These are phyloP conservation scores for Drosophila athabasca DNA, from an alignment of 1,140 invertebrate species.

Conservation along the genomic window DNA sequence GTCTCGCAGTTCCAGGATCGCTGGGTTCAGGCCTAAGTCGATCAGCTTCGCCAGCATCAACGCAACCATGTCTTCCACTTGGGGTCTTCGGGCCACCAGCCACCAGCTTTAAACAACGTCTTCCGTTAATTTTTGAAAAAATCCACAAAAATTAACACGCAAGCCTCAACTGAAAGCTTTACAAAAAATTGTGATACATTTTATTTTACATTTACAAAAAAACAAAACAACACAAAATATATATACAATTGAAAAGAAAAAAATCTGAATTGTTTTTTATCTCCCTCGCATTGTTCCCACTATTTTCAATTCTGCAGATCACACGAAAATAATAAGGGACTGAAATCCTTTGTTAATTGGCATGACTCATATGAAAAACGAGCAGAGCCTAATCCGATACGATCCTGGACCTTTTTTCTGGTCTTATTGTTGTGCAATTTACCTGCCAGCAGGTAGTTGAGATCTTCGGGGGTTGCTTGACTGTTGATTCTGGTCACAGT, in stretches of 20 bases:
- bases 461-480: constrained; percentile 52
- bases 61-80: constrained; percentile 65
- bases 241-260: constrained; percentile 67
- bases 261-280: constrained; percentile 8
- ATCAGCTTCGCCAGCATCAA: not conserved
- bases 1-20: constrained; percentile 82
- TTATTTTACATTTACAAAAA: constrained; percentile 52
- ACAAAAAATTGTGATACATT: constrained; percentile 82
- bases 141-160: constrained; percentile 65
- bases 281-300: constrained; percentile 8
- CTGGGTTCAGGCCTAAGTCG: constrained; percentile 84
- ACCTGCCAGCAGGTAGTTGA: constrained; percentile 62
- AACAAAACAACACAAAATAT: constrained; percentile 58
- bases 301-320: constrained; percentile 50
- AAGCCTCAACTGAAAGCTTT: constrained; percentile 72
- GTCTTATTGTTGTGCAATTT: constrained; percentile 60
- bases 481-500: constrained; percentile 26
- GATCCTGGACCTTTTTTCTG: constrained; percentile 47
- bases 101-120: constrained; percentile 59
- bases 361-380: constrained; percentile 62
- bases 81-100: constrained; percentile 22
- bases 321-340: constrained; percentile 29
- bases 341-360: constrained; percentile 55
- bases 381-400: constrained; percentile 55
- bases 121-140: constrained; percentile 67